A percentile compares a stretch with the other conserved stretches of the same genome.
Evolutionary conservation across 2,113 vertebrate genomes (phyloP).

Genomic region (Poecilia latipinna): DNA sequence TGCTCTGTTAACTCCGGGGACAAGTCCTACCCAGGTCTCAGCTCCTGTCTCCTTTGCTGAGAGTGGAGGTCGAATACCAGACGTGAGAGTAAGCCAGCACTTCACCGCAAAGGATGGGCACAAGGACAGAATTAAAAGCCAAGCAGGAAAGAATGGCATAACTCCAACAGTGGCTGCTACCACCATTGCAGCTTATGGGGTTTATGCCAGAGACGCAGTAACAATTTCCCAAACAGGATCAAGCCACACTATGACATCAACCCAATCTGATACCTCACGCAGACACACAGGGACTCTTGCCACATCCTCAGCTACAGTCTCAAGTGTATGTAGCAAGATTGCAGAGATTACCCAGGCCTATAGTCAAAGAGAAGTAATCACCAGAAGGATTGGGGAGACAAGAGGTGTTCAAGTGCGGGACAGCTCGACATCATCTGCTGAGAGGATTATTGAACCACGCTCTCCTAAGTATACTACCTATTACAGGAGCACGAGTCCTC

Average conservation of each 20-base stretch:
- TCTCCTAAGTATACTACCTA: constrained; percentile 85
- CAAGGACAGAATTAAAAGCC: constrained; percentile 84
- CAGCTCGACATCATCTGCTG: constrained; percentile 72
- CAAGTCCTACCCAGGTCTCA: constrained; percentile 93
- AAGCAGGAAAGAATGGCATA: constrained; percentile 80
- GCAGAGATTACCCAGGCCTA: constrained; percentile 83
- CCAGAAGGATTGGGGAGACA: constrained; percentile 72
- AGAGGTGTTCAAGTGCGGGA: constrained; percentile 77
- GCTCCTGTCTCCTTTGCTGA: constrained; percentile 91
- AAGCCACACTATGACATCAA: constrained; percentile 75
- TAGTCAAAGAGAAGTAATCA: constrained; percentile 80
- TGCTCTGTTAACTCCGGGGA: constrained; percentile 88
- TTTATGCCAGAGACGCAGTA: constrained; percentile 80
- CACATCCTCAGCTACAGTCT: constrained; percentile 73
- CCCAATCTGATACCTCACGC: constrained; percentile 70
- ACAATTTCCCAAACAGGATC: constrained; percentile 79
- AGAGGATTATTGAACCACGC: constrained; percentile 69
- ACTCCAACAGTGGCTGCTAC: constrained; percentile 77
- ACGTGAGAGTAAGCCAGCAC: constrained; percentile 95
- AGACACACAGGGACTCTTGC: constrained; percentile 69
- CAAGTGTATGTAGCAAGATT: constrained; percentile 82
- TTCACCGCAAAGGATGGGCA: constrained; percentile 89
- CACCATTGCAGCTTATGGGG: constrained; percentile 80
- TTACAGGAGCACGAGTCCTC: constrained; percentile 89
- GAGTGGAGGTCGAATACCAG: constrained; percentile 83